These are phyloP conservation scores for human (Homo sapiens) DNA, from an alignment of 2,113 vertebrate genomes.

Conservation along the genomic window GRCh38 chr11:66468501-66469000, in stretches of 20 bases:
- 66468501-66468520: constrained; percentile 4
- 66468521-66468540: not conserved
- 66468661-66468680: not conserved
- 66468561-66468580: not conserved
- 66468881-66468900: constrained; percentile 70
- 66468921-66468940: constrained; percentile 64
- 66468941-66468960: constrained; percentile 36
- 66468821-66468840: constrained; percentile 78
- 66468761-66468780: constrained; percentile 60
- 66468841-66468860: constrained; percentile 76
- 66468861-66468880: constrained; percentile 76
- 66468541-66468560: not conserved
- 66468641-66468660: constrained; percentile 1
- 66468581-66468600: constrained; percentile 10
- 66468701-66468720: constrained; percentile 13
- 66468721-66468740: not conserved
- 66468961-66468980: constrained; percentile 27
- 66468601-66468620: not conserved
- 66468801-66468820: constrained; percentile 75
- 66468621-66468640: constrained; percentile 19
- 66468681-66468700: constrained; percentile 5
- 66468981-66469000: not conserved
- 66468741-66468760: not conserved
- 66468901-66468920: constrained; percentile 73
- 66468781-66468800: constrained; percentile 64